phyloP scores from a whole-genome alignment of 37 sponge, comb jelly and placozoan genomes.

The Haliclona indistincta region DNA sequence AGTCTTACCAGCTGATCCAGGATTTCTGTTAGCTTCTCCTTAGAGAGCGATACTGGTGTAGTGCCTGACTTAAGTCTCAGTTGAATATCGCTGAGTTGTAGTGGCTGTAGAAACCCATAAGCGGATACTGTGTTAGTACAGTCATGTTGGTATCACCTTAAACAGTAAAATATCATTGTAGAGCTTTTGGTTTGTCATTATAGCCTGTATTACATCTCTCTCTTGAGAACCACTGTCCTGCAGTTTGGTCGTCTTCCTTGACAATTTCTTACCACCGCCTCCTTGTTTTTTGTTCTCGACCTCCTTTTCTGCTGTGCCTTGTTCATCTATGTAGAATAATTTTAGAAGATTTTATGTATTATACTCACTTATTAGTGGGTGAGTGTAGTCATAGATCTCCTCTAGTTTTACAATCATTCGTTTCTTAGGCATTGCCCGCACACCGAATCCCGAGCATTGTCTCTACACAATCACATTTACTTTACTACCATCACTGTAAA shows the following conservation, averaged over 20 bases:
- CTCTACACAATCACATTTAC: conserved; percentile 10
- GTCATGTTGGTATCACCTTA: no score
- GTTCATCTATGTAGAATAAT: no score
- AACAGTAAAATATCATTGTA: conserved; percentile 57
- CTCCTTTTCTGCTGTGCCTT: conserved; percentile 6
- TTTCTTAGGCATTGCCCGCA: conserved; percentile 64
- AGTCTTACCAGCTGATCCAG: conserved; percentile 59
- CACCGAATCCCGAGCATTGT: conserved; percentile 52
- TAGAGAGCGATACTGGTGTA: conserved; percentile 13
- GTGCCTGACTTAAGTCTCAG: conserved; percentile 44
- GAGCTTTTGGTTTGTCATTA: conserved; percentile 28
- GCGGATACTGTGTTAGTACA: no score
- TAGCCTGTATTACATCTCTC: conserved; percentile 9
- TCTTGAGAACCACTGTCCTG: not conserved
- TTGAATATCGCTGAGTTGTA: conserved; percentile 47
- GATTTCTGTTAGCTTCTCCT: conserved; percentile 41
- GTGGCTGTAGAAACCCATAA: conserved; percentile 51
- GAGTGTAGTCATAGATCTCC: conserved; percentile 74
- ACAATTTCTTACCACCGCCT: not conserved
- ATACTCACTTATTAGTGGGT: conserved; percentile 67
- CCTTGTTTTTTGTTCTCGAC: not conserved
- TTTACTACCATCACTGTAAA: not conserved
- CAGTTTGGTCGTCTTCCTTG: not conserved
- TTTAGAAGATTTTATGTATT: no score
- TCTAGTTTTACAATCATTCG: conserved; percentile 78